These are phyloP conservation scores for Acyrthosiphon pisum DNA, from an alignment of 1,140 invertebrate species.

Conservation along the genomic window DNA sequence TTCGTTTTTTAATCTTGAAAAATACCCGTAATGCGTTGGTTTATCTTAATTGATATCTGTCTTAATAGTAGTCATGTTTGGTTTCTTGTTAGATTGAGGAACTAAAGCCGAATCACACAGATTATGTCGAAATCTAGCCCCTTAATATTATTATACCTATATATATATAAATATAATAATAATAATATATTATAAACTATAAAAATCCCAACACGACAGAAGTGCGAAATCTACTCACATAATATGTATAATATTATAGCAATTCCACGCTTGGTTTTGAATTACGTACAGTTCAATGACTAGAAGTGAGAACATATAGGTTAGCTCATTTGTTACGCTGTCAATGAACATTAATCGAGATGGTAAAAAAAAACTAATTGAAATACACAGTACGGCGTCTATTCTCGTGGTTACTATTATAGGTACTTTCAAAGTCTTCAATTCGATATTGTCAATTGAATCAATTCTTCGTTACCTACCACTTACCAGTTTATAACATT, in stretches of 20 bases:
- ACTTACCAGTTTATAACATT: background rate
- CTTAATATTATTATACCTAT: too few relatives aligned
- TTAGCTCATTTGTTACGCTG: slow-evolving; percentile 5
- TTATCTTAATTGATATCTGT: background rate
- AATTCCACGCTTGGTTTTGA: background rate
- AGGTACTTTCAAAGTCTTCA: background rate
- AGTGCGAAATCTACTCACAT: background rate
- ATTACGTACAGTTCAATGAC: background rate
- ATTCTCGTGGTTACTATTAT: background rate
- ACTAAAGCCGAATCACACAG: background rate
- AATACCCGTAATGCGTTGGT: background rate
- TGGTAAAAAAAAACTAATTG: background rate
- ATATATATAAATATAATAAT: too few relatives aligned
- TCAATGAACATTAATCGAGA: background rate
- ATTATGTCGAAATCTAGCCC: background rate
- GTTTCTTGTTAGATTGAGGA: background rate
- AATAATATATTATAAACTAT: background rate
- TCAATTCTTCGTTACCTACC: background rate
- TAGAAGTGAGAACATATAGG: background rate
- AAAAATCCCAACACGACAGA: background rate
- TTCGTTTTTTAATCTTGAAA: background rate
- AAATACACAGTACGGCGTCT: background rate
- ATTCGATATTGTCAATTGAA: background rate
- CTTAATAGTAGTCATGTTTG: background rate
- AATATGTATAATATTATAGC: background rate